Base-by-base conservation (phyloP, 2,113 vertebrate genomes). In the Macrotis lagotis region DNA sequence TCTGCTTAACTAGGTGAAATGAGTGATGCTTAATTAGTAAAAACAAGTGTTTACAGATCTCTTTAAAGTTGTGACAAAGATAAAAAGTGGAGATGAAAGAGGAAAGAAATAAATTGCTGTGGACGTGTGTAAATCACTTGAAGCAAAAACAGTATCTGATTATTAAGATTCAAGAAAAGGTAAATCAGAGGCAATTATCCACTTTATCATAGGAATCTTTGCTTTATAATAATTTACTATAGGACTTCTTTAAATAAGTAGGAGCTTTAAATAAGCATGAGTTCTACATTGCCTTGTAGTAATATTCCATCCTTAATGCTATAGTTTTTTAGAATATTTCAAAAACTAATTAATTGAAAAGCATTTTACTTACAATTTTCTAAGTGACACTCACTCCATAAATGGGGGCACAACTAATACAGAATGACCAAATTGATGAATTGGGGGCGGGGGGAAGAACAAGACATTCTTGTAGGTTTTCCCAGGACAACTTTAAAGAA, bases 1-100 rank as follows among this genome's bases (percentile, higher is more conserved):
- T 66, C 96, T 96, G 95, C 93, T 91, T 93, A 89, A 92, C 14
- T 22, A 59, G 94, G 55, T 49, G 48, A 94, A 95, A 48, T 66
- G 53, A 66, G 48, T 95, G 95, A 51, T 88, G 91, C 95, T 89
- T 92, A 89, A 94, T 92, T 95, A 25, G 25, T 93, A 59, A 50
- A 0, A 47, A 47, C 92, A 89, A 92, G 50, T 0, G 66, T 50
- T 94, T 94, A 93, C 52, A 31, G 66, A 48, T 89, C 52, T 91
- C 26, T 53, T 95, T 47, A 51, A 90, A 16, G 24, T 48, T 5
- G 22, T 92, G 94, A 88, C 94, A 24, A 59, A 89, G 44, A 52
- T 0, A 2, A 44, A 3, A 66, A 66, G 55, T 66, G 10, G 28
- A 66, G 25, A 44, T 1, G 10, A 66, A 22, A 0, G 25, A 8